Conservation (phyloP, 2,113 vertebrate species). For the Campylomormyrus numenius region DNA sequence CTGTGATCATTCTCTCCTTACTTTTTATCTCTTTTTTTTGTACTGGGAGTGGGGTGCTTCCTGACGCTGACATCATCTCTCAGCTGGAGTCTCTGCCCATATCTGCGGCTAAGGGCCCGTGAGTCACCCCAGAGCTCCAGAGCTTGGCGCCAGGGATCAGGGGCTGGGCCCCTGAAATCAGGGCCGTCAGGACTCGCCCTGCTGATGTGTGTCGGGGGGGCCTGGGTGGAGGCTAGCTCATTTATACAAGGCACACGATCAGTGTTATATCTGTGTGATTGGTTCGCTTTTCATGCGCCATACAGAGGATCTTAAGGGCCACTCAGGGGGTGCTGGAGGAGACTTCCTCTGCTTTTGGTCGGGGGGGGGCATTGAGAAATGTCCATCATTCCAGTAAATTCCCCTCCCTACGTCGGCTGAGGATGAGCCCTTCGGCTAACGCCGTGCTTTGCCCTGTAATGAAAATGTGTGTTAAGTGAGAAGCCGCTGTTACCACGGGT, state of each 20-base stretch:
- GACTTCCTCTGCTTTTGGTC: background rate
- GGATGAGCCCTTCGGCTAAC: background rate
- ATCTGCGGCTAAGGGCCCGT: background rate
- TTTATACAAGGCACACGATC: background rate
- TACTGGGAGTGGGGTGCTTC: background rate
- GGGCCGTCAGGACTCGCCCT: background rate
- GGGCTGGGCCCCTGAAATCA: background rate
- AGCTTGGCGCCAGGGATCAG: background rate
- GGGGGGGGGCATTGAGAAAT: background rate
- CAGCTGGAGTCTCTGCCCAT: background rate
- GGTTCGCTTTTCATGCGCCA: background rate
- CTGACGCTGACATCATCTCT: background rate
- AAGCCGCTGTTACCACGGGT: background rate
- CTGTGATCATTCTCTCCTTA: slow-evolving; percentile 12
- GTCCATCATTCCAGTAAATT: background rate
- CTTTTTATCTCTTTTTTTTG: slow-evolving; percentile 1
- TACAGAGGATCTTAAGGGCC: background rate
- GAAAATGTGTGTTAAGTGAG: background rate
- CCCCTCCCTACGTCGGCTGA: background rate
- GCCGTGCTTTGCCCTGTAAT: background rate
- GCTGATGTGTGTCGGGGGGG: background rate
- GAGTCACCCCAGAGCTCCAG: background rate
- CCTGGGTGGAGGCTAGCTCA: background rate
- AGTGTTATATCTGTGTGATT: background rate
- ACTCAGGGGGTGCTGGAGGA: background rate